Evolutionary conservation across 2,797 vertebrate species (phyloP), one percentile per base, ranked within the genome.

Genomic region (Triplophysa yarkandensis): DNA sequence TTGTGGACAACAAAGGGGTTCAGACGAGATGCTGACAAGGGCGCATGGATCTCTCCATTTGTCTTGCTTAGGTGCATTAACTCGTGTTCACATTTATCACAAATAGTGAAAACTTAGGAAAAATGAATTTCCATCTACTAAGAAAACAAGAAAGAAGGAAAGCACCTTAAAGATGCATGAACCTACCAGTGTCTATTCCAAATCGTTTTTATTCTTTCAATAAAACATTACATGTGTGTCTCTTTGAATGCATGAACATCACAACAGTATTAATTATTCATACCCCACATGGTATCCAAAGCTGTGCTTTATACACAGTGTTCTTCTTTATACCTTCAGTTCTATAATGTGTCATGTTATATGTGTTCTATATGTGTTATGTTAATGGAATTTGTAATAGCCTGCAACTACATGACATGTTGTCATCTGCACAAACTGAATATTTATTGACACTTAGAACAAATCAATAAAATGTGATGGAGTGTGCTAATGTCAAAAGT

Each of bases 211-310:
- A 54, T 72, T 43, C 4, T 73, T 55, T 19, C 19, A 30, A 69
- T 17, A 41, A 25, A 65, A 60, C 41, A 64, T 30, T 16, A 39
- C 74, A 74, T 58, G 57, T 62, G 23, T 66, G 69, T 55, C 67
- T 57, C n/a, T 41, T 48, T 68, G 43, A 71, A 75, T 58, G 63
- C 62, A 68, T 52, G 48, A 52, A 75, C 41, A 62, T 71, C 34
- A 64, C 30, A 67, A 55, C 23, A 54, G 16, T 61, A 55, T 80
- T 52, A 66, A 77, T 55, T 55, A 66, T 77, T 77, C 36, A 70
- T 43, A 55, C 8, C 25, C 60, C 14, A 64, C 52, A 68, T 60
- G 60, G 39, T 54, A 21, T 46, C 19, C 46, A 65, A 27, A 63
- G 21, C 75, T 74, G 41, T 72, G 64, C n/a, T 63, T 32, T 63